Percentiles rank a stretch among this genome's conserved stretches.
Conservation (phyloP, 2,113 vertebrate species). For the Psittacula cyanocephala region DNA sequence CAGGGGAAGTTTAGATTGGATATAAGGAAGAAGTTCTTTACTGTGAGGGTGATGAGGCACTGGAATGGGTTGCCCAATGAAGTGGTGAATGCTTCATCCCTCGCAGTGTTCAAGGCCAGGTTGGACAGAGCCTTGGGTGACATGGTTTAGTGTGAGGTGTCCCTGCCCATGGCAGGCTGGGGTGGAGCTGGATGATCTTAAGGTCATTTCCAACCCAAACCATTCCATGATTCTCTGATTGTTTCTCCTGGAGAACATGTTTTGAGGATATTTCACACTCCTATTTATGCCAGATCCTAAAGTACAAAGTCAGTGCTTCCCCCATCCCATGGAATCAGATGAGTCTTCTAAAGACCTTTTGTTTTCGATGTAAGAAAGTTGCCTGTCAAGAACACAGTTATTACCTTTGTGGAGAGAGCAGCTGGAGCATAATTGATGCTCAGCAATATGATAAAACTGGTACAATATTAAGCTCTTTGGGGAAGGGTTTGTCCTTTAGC, state of each 20-base stretch:
- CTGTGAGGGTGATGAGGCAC: not conserved
- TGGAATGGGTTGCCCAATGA: not conserved
- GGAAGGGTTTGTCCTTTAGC: constrained; percentile 42
- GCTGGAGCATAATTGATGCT: constrained; percentile 14
- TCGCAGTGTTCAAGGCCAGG: not conserved
- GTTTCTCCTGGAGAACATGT: not conserved
- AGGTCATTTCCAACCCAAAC: not conserved
- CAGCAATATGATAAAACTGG: not conserved
- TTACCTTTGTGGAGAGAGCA: constrained; percentile 15
- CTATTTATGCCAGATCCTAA: not conserved
- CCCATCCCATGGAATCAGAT: not conserved
- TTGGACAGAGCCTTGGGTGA: not conserved
- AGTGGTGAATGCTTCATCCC: not conserved
- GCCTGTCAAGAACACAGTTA: not conserved
- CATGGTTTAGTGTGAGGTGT: not conserved
- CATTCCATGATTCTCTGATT: not conserved
- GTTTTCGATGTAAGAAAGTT: not conserved
- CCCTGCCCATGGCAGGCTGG: not conserved
- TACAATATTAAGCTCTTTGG: constrained; percentile 16
- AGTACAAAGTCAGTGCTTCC: not conserved
- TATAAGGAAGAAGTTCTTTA: not conserved
- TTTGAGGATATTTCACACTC: not conserved
- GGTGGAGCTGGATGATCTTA: not conserved
- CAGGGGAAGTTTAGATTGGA: not conserved
- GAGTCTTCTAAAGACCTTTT: not conserved